Base-by-base conservation (phyloP, 2,113 vertebrate species). In the Aplodontia rufa region DNA sequence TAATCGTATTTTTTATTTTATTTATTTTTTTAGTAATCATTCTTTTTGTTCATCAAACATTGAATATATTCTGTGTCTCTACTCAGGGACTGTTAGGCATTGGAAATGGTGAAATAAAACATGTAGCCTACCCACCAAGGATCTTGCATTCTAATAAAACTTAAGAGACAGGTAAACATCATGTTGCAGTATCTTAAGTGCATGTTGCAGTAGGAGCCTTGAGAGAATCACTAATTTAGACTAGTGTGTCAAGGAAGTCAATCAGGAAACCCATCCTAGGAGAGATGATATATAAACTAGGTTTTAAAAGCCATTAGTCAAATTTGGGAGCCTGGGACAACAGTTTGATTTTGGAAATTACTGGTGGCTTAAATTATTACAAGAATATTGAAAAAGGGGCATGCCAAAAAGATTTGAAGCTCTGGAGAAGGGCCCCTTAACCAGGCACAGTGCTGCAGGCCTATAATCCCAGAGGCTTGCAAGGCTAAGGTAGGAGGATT, bases 101-200 rank as follows among this genome's bases (percentile, higher is more conserved):
- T 90, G 55, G 58, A 84, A 58, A 84, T 92, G 49, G 28, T 68
- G 42, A 93, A 40, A 60, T 81, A 83, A 95, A 91, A 93, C 51
- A 87, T 26, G 81, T 78, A 35, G 1, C 35, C 84, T 87, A 49
- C 53, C 42, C 32, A 82, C 76, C 42, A 90, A 66, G n/a, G 16
- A 90, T 84, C 40, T 81, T 83, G 75, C 9, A 89, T 49, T 87
- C 53, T 92, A 95, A 82, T 83, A 75, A 90, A 42, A 81, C 35
- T 69, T 74, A 32, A 66, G 32, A 69, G 30, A 22, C 78, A 95
- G 94, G 62, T 11, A 75, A 78, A 96, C 20, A 64, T 55, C 79
- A 81, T 72, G 30, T 92, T 81, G 37, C 22, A 85, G 9, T 92
- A 85, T 51, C 20, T 75, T 75, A 69, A 60, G 60, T 82, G 37